Evolutionary conservation across 2,888 invertebrate genomes (phyloP).

Genomic region (Apotomis turbidana): DNA sequence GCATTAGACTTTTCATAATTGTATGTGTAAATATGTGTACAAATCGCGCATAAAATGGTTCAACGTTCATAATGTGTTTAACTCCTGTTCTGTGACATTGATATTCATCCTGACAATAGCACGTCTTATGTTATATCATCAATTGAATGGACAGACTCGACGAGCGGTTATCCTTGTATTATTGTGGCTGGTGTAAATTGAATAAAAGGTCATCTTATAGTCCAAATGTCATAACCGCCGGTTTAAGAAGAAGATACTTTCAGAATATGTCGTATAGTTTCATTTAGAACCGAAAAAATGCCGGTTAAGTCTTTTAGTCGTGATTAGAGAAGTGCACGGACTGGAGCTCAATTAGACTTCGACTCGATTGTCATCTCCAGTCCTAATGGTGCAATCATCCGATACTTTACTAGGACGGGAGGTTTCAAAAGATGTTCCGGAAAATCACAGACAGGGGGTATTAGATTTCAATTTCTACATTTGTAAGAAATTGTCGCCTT

Average conservation of each 20-base stretch:
- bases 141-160: conserved; percentile 32
- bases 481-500: neutral
- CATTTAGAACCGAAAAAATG: conserved; percentile 6
- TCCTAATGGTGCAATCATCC: conserved; percentile 38
- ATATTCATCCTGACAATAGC: conserved; percentile 14
- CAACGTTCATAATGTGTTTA: neutral
- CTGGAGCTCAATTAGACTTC: conserved; percentile 22
- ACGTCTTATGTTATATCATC: conserved; percentile 32
- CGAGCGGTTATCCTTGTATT: conserved; percentile 40
- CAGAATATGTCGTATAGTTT: neutral
- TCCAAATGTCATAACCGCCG: conserved; percentile 18
- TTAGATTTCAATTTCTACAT: conserved; percentile 16
- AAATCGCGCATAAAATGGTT: no score
- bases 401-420: conserved; percentile 33
- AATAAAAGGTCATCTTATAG: conserved; percentile 26
- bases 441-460: conserved; percentile 6
- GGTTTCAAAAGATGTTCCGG: conserved; percentile 21
- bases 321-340: conserved; percentile 14
- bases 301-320: neutral
- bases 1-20: no score
- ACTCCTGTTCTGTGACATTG: conserved; percentile 5
- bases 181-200: conserved; percentile 40
- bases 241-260: conserved; percentile 6
- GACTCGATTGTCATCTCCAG: conserved; percentile 32
- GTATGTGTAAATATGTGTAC: no score